These are phyloP conservation scores for Aspidiotus rigidus DNA, from an alignment of 2,888 invertebrate genomes.

Conservation along the genomic window DNA sequence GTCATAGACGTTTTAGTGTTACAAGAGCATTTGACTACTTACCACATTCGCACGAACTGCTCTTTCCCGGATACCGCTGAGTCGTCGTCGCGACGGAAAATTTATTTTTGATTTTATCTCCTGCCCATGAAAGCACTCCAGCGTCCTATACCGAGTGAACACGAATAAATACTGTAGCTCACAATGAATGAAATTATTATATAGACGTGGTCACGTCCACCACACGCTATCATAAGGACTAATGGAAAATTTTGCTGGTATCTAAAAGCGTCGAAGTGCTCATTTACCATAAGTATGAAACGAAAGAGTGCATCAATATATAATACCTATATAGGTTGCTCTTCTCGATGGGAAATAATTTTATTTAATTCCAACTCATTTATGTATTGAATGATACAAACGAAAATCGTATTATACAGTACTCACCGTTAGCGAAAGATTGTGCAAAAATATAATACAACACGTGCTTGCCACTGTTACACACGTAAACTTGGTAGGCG, in stretches of 20 bases:
- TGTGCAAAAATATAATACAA: conserved; percentile 30
- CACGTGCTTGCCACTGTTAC: conserved; percentile 31
- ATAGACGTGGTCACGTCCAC: too few species aligned
- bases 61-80: not conserved
- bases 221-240: too few species aligned
- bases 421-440: conserved; percentile 28
- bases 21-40: conserved; percentile 1
- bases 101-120: conserved; percentile 21
- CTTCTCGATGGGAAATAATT: too few species aligned
- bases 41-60: conserved; percentile 22
- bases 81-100: not conserved
- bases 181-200: too few species aligned
- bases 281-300: conserved; percentile 1
- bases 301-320: not conserved
- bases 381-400: not conserved
- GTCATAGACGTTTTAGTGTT: not conserved
- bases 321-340: not conserved
- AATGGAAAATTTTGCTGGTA: too few species aligned
- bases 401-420: not conserved
- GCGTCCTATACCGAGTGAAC: conserved; percentile 9
- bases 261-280: not conserved
- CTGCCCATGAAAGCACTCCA: conserved; percentile 24
- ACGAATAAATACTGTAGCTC: too few species aligned
- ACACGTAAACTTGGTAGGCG: conserved; percentile 27
- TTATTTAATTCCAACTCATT: not conserved